Evolutionary conservation across 2,113 vertebrate species (phyloP).

Genomic region (Craseonycteris thonglongyai): DNA sequence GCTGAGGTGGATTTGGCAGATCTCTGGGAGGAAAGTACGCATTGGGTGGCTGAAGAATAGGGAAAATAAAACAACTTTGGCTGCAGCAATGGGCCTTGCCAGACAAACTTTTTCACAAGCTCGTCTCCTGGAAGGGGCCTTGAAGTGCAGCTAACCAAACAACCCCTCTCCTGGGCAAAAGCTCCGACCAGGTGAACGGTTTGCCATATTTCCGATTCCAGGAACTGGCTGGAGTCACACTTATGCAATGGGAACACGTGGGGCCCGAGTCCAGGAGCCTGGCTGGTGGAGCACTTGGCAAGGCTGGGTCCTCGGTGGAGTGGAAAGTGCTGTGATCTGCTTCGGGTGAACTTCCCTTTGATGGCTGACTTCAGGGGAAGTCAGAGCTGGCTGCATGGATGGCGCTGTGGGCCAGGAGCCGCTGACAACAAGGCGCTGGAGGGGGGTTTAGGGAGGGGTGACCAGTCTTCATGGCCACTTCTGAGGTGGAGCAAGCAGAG

Average conservation of each 20-base stretch:
- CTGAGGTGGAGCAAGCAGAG: neutral
- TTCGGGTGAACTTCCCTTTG: slow-evolving; percentile 24
- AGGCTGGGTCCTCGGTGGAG: neutral
- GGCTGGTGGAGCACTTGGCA: slow-evolving; percentile 60
- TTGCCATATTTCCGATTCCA: slow-evolving; percentile 64
- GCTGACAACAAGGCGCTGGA: neutral
- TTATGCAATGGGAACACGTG: neutral
- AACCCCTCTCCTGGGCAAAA: neutral
- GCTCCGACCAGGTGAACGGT: slow-evolving; percentile 69
- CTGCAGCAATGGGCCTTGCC: slow-evolving; percentile 14
- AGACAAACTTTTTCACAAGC: slow-evolving; percentile 18
- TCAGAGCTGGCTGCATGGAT: neutral
- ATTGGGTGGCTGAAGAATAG: neutral
- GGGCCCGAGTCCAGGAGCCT: slow-evolving; percentile 60
- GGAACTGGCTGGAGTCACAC: slow-evolving; percentile 68
- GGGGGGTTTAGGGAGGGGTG: no score
- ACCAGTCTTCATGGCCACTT: neutral
- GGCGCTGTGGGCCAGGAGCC: neutral
- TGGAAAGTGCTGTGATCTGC: slow-evolving; percentile 62
- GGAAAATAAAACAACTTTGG: slow-evolving; percentile 1
- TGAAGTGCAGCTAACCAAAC: slow-evolving; percentile 55
- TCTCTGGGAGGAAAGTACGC: neutral
- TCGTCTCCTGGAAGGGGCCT: slow-evolving; percentile 23
- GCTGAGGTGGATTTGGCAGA: neutral
- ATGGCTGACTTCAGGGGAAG: neutral